phyloP scores from a whole-genome alignment of 2,888 invertebrate species.

The Aleiodes alternator region DNA sequence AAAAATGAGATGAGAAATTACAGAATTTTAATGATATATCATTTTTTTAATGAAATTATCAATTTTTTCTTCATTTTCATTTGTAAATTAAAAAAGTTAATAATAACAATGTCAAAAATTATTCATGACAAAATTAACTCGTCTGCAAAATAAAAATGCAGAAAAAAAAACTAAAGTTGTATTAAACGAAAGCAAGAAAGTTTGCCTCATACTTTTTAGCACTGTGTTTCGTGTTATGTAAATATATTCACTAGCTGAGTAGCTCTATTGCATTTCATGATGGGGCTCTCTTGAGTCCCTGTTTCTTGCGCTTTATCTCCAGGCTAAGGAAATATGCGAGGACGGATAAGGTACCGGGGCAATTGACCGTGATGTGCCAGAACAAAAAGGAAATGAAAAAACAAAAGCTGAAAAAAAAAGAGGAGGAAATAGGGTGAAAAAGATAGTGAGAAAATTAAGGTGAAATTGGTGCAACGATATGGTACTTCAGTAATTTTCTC shows the following conservation, averaged over 20 bases:
- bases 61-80: no score
- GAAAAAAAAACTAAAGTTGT: neutral
- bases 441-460: conserved; percentile 13
- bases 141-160: no score
- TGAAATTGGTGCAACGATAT: conserved; percentile 7
- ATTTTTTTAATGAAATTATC: no score
- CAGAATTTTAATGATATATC: no score
- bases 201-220: neutral
- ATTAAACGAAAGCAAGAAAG: conserved; percentile 10
- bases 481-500: neutral
- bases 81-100: no score
- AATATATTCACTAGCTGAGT: conserved; percentile 52
- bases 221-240: conserved; percentile 52
- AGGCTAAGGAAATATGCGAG: conserved; percentile 49
- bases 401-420: conserved; percentile 41
- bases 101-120: no score
- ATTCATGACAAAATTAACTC: no score
- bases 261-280: conserved; percentile 18
- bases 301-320: conserved; percentile 17
- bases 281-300: conserved; percentile 6
- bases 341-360: conserved; percentile 37
- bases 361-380: conserved; percentile 44
- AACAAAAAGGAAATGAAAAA: conserved; percentile 42
- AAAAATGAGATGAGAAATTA: neutral
- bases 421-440: conserved; percentile 30